Base-by-base conservation (phyloP, 2,113 vertebrate genomes). In the Malurus melanocephalus region DNA sequence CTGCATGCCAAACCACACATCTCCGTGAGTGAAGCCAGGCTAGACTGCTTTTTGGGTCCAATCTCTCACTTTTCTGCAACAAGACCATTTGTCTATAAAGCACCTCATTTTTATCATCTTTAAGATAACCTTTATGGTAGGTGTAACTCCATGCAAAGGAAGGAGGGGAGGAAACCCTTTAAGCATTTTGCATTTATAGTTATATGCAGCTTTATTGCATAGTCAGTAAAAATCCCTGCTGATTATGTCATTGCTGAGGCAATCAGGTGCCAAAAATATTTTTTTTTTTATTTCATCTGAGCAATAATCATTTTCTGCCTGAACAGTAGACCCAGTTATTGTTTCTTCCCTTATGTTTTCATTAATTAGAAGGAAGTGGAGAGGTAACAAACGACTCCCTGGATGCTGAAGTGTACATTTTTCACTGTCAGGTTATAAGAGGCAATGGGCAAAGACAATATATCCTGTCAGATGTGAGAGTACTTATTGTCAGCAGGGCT, bases 351-450 rank as follows among this genome's bases (percentile, higher is more conserved):
- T 96, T 72, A 92, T 84, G 95, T 93, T 96, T 96, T 94, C 91
- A 81, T 95, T 95, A 95, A 96, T 93, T 95, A 94, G 88, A 72
- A 77, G 88, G 95, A 95, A 95, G 81, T 80, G 35, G 90, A 83
- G 85, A 89, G 62, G 84, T 92, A 95, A 97, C 78, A 91, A 94
- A 78, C 2, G 87, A 51, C 87, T 95, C 93, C 94, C 95, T 91
- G 82, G 88, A 90, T 93, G 92, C 88, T 67, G 64, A 85, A 85
- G 87, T 91, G 65, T 92, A 95, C 94, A 94, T 96, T 96, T 95
- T 96, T 95, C 94, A 95, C 80, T 95, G 96, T 96, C 96, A 96
- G 90, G 92, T 96, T 96, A 94, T 90, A 89, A 94, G 92, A 96
- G 94, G 94, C 93, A 94, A 89, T 81, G 93, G 91, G 94, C 95